These are phyloP conservation scores for Cherax quadricarinatus DNA, from an alignment of 1,140 invertebrate species.

Conservation along the genomic window DNA sequence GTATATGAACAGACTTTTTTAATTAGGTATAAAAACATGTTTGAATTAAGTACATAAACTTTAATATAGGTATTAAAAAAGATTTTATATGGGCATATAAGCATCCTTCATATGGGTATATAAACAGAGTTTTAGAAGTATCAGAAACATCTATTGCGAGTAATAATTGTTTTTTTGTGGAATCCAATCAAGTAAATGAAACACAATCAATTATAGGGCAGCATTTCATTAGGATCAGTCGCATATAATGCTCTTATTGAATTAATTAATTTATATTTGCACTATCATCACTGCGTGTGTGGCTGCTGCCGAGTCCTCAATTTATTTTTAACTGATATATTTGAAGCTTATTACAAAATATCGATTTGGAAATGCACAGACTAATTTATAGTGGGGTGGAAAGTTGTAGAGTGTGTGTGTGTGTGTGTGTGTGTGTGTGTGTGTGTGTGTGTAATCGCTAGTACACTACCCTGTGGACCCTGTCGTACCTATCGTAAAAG, in stretches of 20 bases:
- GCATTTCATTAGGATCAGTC: conserved; percentile 43
- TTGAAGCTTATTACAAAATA: not conserved
- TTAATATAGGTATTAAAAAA: not conserved
- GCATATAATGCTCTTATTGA: conserved; percentile 42
- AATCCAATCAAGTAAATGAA: conserved; percentile 50
- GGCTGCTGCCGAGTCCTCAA: not conserved
- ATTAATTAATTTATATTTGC: conserved; percentile 50
- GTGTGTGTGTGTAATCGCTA: no score
- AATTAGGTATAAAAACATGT: no score
- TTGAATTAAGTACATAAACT: no score
- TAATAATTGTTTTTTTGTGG: not conserved
- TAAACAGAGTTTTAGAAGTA: not conserved
- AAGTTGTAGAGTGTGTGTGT: not conserved
- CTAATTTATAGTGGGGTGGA: not conserved
- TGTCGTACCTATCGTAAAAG: no score
- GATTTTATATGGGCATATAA: not conserved
- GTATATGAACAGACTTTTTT: no score
- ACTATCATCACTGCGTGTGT: not conserved
- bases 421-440: not conserved
- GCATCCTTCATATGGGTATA: not conserved
- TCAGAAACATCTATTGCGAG: not conserved
- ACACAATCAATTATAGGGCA: conserved; percentile 45
- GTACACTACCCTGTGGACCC: no score
- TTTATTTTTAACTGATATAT: not conserved
- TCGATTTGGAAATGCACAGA: not conserved